Percentiles rank a stretch among this genome's conserved stretches.
These are phyloP conservation scores for Erithacus rubecula DNA, from an alignment of 2,797 vertebrate genomes.

Conservation along the genomic window DNA sequence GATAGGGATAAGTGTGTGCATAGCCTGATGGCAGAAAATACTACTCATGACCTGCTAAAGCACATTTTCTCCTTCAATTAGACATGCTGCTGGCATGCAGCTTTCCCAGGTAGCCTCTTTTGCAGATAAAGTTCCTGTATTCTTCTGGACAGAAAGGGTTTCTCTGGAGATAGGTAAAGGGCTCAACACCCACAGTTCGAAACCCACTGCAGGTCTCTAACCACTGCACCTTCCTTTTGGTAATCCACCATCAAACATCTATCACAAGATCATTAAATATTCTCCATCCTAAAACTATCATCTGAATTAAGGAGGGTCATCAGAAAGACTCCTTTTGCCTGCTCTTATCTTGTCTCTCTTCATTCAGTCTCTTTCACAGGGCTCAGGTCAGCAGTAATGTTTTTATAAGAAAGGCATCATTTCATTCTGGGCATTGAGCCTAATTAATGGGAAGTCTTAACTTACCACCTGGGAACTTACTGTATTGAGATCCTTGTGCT, in stretches of 20 bases:
- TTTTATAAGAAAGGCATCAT: background rate
- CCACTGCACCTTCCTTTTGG: background rate
- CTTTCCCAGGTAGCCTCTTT: background rate
- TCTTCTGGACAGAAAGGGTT: background rate
- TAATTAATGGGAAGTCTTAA: background rate
- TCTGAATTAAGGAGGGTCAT: background rate
- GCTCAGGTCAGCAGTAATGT: background rate
- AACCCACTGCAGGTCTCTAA: background rate
- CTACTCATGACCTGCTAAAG: background rate
- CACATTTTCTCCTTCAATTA: background rate
- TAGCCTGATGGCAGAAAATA: background rate
- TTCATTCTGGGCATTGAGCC: background rate
- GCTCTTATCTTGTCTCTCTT: background rate
- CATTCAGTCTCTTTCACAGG: background rate
- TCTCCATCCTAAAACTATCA: background rate
- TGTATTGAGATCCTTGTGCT: background rate
- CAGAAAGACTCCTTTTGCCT: background rate
- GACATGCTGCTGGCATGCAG: background rate
- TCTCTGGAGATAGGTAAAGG: background rate
- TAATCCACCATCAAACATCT: background rate
- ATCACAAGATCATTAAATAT: background rate
- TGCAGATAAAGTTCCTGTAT: background rate
- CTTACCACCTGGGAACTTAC: background rate
- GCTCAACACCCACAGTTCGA: background rate
- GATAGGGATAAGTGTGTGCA: background rate